Percentiles rank a stretch among this genome's conserved stretches.
Evolutionary conservation across 2,888 invertebrate genomes (phyloP).

Genomic region (Parochlus steinenii): DNA sequence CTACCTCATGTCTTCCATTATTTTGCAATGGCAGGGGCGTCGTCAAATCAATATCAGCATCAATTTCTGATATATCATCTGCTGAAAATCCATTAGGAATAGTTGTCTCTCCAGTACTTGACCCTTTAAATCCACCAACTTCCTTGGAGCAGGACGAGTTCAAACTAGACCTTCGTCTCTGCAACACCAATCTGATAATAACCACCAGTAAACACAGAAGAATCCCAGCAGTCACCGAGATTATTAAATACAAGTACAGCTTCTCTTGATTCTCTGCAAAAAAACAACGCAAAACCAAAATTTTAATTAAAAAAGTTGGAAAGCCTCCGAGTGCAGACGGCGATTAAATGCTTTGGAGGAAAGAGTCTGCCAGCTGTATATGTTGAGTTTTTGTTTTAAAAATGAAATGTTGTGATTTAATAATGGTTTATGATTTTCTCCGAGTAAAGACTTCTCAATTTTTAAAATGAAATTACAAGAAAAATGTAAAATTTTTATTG

Average conservation of each 20-base stretch:
- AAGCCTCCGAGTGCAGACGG: no score
- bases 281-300: slow-evolving; percentile 6
- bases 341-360: no score
- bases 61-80: slow-evolving; percentile 74
- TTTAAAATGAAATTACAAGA: no score
- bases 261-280: slow-evolving; percentile 31
- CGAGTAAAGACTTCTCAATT: no score
- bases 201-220: slow-evolving; percentile 55
- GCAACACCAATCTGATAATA: slow-evolving; percentile 51
- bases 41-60: slow-evolving; percentile 51
- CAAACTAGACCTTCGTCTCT: slow-evolving; percentile 42
- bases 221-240: slow-evolving; percentile 54
- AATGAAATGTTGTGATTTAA: no score
- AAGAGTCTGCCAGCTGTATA: no score
- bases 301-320: neutral
- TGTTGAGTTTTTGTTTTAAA: no score
- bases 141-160: slow-evolving; percentile 4
- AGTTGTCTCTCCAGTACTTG: slow-evolving; percentile 54
- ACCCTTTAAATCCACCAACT: slow-evolving; percentile 41
- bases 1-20: slow-evolving; percentile 24
- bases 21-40: slow-evolving; percentile 38
- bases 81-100: slow-evolving; percentile 61
- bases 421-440: no score
- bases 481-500: no score
- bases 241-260: slow-evolving; percentile 68